Evolutionary conservation across 2,888 invertebrate genomes (phyloP).

Genomic region (Torymus tubicola): DNA sequence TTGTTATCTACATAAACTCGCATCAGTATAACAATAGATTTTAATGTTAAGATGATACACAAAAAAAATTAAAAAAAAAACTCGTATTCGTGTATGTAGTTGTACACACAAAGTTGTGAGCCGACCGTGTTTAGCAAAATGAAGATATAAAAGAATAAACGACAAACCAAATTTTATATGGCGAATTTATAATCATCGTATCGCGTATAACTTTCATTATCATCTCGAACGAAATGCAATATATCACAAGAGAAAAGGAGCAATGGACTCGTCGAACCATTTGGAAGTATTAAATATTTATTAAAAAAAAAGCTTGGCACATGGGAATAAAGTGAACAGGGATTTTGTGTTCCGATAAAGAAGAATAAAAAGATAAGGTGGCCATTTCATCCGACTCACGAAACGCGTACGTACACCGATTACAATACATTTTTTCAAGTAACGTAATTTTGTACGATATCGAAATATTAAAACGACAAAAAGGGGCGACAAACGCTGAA

Average conservation of each 20-base stretch:
- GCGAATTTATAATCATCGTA: conserved; percentile 49
- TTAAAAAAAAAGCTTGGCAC: not conserved
- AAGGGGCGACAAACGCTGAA: not conserved
- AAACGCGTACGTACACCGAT: conserved; percentile 59
- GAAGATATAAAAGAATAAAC: conserved; percentile 24
- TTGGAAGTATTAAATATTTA: not conserved
- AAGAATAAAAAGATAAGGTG: no score
- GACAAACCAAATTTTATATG: conserved; percentile 42
- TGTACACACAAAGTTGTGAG: conserved; percentile 16
- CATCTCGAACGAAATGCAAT: conserved; percentile 13
- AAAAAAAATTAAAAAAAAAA: not conserved
- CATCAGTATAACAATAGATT: conserved; percentile 31
- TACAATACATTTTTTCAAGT: conserved; percentile 67
- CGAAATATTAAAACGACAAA: conserved; percentile 42
- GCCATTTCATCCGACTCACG: conserved; percentile 33
- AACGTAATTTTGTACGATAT: conserved; percentile 70
- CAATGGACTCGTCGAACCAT: not conserved
- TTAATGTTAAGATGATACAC: conserved; percentile 24
- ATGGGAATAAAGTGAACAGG: not conserved
- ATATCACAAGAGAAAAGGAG: not conserved
- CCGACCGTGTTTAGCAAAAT: not conserved
- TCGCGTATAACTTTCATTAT: conserved; percentile 34
- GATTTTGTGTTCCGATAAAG: no score
- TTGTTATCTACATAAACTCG: conserved; percentile 34
- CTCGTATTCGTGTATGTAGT: conserved; percentile 42